Conservation (phyloP, 2,113 vertebrate genomes). For the Panthera tigris region DNA sequence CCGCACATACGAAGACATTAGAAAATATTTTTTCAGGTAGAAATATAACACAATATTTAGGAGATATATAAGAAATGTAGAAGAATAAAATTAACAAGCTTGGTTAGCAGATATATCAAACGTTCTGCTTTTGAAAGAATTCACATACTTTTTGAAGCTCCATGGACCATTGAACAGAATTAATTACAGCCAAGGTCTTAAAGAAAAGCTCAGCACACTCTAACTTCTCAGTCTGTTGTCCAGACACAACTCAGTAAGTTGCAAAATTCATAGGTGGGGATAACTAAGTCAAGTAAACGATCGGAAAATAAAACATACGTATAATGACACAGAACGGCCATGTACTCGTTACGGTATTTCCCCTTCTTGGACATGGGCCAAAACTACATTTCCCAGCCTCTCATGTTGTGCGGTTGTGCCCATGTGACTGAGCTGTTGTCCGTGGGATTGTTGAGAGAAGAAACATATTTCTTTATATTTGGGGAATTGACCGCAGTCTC, state of each 20-base stretch:
- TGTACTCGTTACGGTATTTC: rapidly evolving
- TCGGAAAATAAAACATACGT: background rate
- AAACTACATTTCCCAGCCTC: background rate
- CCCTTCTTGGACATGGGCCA: background rate
- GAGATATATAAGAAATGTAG: background rate
- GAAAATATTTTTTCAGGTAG: background rate
- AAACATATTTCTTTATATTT: background rate
- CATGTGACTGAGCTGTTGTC: background rate
- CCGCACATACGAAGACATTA: background rate
- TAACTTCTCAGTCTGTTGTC: background rate
- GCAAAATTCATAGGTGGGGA: background rate
- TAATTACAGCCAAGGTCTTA: background rate
- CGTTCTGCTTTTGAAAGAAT: background rate
- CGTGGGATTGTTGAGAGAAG: background rate
- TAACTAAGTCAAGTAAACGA: background rate
- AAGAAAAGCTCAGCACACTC: background rate
- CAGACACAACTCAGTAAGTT: background rate
- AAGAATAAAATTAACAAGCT: background rate
- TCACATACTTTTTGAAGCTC: background rate
- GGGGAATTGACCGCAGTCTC: background rate
- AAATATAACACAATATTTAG: background rate
- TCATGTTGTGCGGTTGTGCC: background rate
- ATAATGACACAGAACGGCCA: background rate
- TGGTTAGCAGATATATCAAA: background rate
- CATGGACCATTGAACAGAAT: constrained; percentile 26